A percentile compares a stretch with the other conserved stretches of the same genome.
phyloP scores from a whole-genome alignment of 2,888 invertebrate genomes.

The Syrista parreyssii region DNA sequence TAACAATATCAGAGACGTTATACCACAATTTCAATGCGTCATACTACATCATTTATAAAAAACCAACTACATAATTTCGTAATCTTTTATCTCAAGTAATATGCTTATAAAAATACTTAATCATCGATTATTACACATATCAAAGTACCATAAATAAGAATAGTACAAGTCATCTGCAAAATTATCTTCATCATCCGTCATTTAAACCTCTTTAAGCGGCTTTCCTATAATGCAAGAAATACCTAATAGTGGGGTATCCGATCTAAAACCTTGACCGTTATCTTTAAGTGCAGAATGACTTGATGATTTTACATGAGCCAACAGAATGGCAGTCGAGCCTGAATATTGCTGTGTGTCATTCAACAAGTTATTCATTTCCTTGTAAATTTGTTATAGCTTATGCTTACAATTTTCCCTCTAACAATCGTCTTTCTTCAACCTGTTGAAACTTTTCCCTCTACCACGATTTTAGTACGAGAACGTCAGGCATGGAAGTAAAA shows the following conservation, averaged over 20 bases:
- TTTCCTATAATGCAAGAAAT: not conserved
- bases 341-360: not conserved
- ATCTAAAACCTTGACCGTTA: not conserved
- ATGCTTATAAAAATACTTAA: not conserved
- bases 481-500: constrained; percentile 38
- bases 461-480: not conserved
- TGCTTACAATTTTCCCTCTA: not conserved
- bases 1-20: no score
- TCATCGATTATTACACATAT: not conserved
- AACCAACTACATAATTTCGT: no score
- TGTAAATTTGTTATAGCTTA: not conserved
- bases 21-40: no score
- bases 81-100: not conserved
- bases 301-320: not conserved
- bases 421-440: not conserved
- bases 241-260: not conserved
- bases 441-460: not conserved
- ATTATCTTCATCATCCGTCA: not conserved
- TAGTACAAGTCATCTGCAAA: not conserved
- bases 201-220: not conserved
- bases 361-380: not conserved
- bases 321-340: not conserved
- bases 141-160: not conserved
- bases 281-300: not conserved
- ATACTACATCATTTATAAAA: no score